phyloP scores from a whole-genome alignment of 2,888 invertebrate species.

The Epinotia ramella region DNA sequence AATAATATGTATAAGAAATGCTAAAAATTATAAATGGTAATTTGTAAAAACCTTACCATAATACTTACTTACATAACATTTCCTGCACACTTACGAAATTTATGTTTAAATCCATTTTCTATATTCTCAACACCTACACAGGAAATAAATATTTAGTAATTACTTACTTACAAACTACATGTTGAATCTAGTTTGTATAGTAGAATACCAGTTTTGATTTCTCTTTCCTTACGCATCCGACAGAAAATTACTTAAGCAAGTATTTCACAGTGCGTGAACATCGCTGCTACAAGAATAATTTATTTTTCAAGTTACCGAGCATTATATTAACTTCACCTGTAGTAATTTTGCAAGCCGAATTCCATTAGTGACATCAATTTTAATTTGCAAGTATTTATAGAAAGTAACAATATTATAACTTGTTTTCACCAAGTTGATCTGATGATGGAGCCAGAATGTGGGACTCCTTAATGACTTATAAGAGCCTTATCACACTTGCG shows the following conservation, averaged over 20 bases:
- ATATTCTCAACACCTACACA: background rate
- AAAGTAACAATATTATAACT: no score
- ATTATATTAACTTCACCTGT: background rate
- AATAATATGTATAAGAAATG: no score
- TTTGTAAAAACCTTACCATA: no score
- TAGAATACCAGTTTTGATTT: slow-evolving; percentile 28
- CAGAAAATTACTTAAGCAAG: slow-evolving; percentile 13
- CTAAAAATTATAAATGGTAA: no score
- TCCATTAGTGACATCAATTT: no score
- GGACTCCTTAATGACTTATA: no score
- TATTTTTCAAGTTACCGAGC: background rate
- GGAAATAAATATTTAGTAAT: slow-evolving; percentile 1
- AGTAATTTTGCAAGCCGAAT: no score
- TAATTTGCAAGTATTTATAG: no score
- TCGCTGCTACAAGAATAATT: slow-evolving; percentile 5
- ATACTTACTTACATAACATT: background rate
- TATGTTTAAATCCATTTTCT: background rate
- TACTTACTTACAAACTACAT: background rate
- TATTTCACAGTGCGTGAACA: slow-evolving; percentile 16
- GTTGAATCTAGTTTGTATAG: background rate
- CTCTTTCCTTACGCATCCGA: slow-evolving; percentile 23
- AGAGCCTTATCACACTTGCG: no score
- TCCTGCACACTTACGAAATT: background rate
- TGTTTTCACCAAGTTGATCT: no score
- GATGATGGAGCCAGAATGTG: no score